Evolutionary conservation across 1,140 invertebrate genomes (phyloP), one percentile per base, ranked within the genome.

Genomic region (Octopus sinensis): DNA sequence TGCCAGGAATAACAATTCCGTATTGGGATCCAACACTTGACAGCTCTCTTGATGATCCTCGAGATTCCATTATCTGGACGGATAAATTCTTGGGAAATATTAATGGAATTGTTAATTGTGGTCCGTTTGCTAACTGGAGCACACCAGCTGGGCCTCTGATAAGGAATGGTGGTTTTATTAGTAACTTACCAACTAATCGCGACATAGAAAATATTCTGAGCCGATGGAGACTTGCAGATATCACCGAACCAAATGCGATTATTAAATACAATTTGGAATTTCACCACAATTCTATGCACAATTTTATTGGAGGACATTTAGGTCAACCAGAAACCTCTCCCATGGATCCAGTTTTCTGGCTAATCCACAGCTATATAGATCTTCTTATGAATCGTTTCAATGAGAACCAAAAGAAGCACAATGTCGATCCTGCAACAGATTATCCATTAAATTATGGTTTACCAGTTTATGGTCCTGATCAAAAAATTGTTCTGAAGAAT

Each of bases 1-100:
- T 90, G 77, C 87, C 88, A 4, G 79, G 82, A n/a, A 75, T 87
- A 53, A 85, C 88, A 0, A 82, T 90, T 9, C 90, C 90, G 6
- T 90, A 90, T 79, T 90, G 90, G 90, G 89, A 88, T 53, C 83
- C 83, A n/a, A 84, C 84, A 0, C 54, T 90, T 13, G 89, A 90
- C 71, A 82, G 79, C 13, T 84, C 84, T 73, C 81, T 90, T 43
- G 83, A 84, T 0, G 83, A 88, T 80, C 77, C 82, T 4, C 85
- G 84, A 13, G 84, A 89, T 43, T 91, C 90, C 6, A 86, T 90
- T 43, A 82, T 91, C 71, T 91, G 89, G 82, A 84, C 84, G 53
- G 76, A 82, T 7, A 76, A 84, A 3, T 85, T 91, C 53, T 84
- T 91, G 71, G 91, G 91, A 12, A 91, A 89, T 82, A 85, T 84